Evolutionary conservation across 2,888 invertebrate genomes (phyloP).

Genomic region (Dinocampus coccinellae): DNA sequence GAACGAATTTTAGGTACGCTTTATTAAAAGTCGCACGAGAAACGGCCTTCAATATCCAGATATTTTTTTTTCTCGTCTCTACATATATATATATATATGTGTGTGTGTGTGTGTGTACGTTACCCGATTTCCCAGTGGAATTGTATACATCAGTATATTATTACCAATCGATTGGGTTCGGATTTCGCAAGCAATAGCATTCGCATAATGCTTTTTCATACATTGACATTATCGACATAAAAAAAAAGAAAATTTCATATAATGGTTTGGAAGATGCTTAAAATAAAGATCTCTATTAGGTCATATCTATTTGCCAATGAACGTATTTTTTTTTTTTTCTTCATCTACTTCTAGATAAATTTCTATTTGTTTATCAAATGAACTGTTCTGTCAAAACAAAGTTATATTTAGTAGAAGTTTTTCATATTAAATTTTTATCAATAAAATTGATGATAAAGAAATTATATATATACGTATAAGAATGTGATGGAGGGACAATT

Average conservation of each 20-base stretch:
- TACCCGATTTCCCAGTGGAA: background rate
- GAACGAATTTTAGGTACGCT: background rate
- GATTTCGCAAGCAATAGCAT: background rate
- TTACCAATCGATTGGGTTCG: slow-evolving; percentile 12
- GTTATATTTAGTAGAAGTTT: no score
- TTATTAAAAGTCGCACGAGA: slow-evolving; percentile 14
- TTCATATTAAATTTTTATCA: no score
- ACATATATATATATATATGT: background rate
- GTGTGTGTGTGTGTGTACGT: background rate
- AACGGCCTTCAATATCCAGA: background rate
- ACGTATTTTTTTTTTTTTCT: no score
- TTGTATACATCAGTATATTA: slow-evolving; percentile 7
- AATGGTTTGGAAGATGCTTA: no score
- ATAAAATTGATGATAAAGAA: no score
- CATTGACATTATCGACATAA: background rate
- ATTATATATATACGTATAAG: background rate
- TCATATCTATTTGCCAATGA: no score
- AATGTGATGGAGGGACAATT: background rate
- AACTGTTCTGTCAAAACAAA: no score
- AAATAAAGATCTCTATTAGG: no score
- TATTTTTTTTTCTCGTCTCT: background rate
- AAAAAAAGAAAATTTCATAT: background rate
- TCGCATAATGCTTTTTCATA: background rate
- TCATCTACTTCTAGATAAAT: no score
- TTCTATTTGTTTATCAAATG: no score